phyloP scores from a whole-genome alignment of 2,888 invertebrate genomes.

The Drosophila kanekoi region DNA sequence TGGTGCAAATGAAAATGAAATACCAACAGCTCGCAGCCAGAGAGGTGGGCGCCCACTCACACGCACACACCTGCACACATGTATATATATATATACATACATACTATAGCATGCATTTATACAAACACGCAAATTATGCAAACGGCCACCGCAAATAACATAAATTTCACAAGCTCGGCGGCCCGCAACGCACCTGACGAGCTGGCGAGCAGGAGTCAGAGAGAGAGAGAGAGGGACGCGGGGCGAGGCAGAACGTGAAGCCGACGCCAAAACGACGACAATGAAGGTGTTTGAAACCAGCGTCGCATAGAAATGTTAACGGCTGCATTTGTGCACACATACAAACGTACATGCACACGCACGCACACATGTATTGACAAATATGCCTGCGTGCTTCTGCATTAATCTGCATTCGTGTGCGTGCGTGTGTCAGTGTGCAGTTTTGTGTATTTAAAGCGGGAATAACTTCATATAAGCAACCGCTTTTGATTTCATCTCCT shows the following conservation, averaged over 20 bases:
- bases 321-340: slow-evolving; percentile 47
- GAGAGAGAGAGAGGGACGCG: slow-evolving; percentile 5
- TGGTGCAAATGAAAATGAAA: slow-evolving; percentile 70
- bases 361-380: slow-evolving; percentile 29
- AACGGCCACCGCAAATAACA: slow-evolving; percentile 79
- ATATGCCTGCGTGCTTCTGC: slow-evolving; percentile 48
- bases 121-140: slow-evolving; percentile 80
- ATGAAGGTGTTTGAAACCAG: slow-evolving; percentile 65
- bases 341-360: neutral
- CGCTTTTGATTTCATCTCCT: slow-evolving; percentile 74
- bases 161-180: slow-evolving; percentile 77
- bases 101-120: slow-evolving; percentile 51
- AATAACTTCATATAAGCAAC: slow-evolving; percentile 71
- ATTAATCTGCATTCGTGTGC: slow-evolving; percentile 49
- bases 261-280: slow-evolving; percentile 42
- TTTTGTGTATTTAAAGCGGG: slow-evolving; percentile 59
- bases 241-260: slow-evolving; percentile 3
- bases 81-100: slow-evolving; percentile 3
- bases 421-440: slow-evolving; percentile 21
- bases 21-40: slow-evolving; percentile 59
- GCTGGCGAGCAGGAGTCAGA: slow-evolving; percentile 11
- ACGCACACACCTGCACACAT: slow-evolving; percentile 12
- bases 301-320: slow-evolving; percentile 73
- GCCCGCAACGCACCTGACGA: slow-evolving; percentile 73
- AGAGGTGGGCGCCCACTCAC: slow-evolving; percentile 10